These are phyloP conservation scores for Metopia argyrocephala DNA, from an alignment of 2,888 invertebrate species.

Conservation along the genomic window DNA sequence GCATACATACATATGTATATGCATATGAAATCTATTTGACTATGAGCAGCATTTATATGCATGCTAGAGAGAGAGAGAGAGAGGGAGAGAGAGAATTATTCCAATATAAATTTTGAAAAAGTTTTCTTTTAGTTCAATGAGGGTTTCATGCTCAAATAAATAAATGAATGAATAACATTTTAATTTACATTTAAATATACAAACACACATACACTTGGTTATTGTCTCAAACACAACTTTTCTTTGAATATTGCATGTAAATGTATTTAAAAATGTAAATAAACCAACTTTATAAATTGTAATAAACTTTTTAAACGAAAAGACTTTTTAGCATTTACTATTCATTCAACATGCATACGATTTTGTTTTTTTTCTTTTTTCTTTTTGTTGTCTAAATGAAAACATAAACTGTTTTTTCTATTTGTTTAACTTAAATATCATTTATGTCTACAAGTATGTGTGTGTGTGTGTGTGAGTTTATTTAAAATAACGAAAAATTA, in stretches of 20 bases:
- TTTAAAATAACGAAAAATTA: not conserved
- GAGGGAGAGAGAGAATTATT: not conserved
- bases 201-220: not conserved
- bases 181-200: conserved; percentile 1
- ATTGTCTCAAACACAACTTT: not conserved
- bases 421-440: conserved; percentile 5
- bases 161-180: not conserved
- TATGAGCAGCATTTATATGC: too few species aligned
- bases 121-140: conserved; percentile 46
- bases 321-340: conserved; percentile 1
- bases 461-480: not conserved
- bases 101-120: conserved; percentile 40
- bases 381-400: not conserved
- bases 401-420: not conserved
- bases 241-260: too few species aligned
- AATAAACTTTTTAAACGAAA: conserved; percentile 12
- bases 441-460: too few species aligned
- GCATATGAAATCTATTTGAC: too few species aligned
- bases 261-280: not conserved
- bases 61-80: too few species aligned
- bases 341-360: not conserved
- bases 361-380: not conserved
- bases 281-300: not conserved
- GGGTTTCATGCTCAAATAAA: conserved; percentile 36
- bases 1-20: not conserved